Evolutionary conservation across 2,888 invertebrate species (phyloP).

Genomic region (Amphimallon solstitiale): DNA sequence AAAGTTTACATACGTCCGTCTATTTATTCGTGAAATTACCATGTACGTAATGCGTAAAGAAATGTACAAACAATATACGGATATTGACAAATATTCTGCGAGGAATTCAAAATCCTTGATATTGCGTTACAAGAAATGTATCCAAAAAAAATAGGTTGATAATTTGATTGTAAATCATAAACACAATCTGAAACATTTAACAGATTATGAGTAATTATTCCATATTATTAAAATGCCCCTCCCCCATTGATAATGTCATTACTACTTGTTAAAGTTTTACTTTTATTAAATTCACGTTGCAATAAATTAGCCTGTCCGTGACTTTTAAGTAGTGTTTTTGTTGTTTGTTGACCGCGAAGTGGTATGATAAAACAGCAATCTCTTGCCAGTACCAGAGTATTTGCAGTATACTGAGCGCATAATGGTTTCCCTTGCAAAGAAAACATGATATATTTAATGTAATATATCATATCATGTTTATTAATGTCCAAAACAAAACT

Average conservation of each 20-base stretch:
- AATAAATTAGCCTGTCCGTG: slow-evolving; percentile 24
- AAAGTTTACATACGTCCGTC: neutral
- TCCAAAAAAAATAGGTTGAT: too few species aligned
- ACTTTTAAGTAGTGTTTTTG: slow-evolving; percentile 31
- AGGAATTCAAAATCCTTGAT: too few species aligned
- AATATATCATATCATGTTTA: too few species aligned
- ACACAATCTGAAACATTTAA: too few species aligned
- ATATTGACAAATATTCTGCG: neutral
- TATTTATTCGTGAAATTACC: slow-evolving; percentile 1
- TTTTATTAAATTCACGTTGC: slow-evolving; percentile 15
- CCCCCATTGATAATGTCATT: too few species aligned
- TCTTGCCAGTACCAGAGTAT: slow-evolving; percentile 15
- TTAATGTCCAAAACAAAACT: too few species aligned
- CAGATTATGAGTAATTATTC: too few species aligned
- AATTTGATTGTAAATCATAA: too few species aligned
- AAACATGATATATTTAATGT: neutral
- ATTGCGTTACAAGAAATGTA: too few species aligned
- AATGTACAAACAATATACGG: slow-evolving; percentile 5
- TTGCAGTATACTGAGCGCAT: neutral
- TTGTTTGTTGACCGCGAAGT: slow-evolving; percentile 17
- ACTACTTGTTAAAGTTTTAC: neutral
- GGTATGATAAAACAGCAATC: slow-evolving; percentile 18
- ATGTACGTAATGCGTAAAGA: neutral
- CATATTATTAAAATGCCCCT: too few species aligned
- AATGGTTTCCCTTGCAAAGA: slow-evolving; percentile 1